A percentile compares a stretch with the other conserved stretches of the same genome.
These are phyloP conservation scores for Megaceryle maxima DNA, from an alignment of 2,113 vertebrate genomes.

Conservation along the genomic window DNA sequence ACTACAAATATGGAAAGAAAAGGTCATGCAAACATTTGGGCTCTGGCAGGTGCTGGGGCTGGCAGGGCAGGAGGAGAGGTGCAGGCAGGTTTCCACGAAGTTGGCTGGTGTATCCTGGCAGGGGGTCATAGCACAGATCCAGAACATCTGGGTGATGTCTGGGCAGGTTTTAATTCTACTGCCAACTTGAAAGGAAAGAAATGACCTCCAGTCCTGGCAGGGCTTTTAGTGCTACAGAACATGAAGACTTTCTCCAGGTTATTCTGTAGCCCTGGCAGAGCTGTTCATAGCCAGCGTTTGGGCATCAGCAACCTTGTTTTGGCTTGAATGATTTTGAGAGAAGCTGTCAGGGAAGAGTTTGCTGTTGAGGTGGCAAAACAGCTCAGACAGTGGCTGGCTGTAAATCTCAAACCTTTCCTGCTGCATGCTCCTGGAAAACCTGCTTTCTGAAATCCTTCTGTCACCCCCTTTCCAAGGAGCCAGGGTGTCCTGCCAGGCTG, in stretches of 20 bases:
- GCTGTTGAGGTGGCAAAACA: not conserved
- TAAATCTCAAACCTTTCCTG: not conserved
- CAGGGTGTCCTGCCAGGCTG: accelerated
- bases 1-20: not conserved
- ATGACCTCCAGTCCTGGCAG: not conserved
- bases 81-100: not conserved
- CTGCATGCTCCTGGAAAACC: not conserved
- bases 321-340: accelerated
- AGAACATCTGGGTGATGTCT: not conserved
- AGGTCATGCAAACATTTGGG: accelerated
- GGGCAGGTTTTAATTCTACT: not conserved
- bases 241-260: not conserved
- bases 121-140: accelerated
- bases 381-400: not conserved
- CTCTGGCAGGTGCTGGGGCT: not conserved
- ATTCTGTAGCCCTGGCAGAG: not conserved
- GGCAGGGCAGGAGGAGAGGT: not conserved
- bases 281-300: not conserved
- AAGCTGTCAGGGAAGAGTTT: not conserved
- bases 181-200: not conserved
- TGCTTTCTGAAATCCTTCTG: not conserved
- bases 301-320: accelerated
- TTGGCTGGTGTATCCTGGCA: not conserved
- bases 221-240: not conserved
- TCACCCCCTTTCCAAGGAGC: not conserved